A percentile compares a stretch with the other conserved stretches of the same genome.
Evolutionary conservation across 2,797 vertebrate species (phyloP).

Genomic region (Paguma larvata): DNA sequence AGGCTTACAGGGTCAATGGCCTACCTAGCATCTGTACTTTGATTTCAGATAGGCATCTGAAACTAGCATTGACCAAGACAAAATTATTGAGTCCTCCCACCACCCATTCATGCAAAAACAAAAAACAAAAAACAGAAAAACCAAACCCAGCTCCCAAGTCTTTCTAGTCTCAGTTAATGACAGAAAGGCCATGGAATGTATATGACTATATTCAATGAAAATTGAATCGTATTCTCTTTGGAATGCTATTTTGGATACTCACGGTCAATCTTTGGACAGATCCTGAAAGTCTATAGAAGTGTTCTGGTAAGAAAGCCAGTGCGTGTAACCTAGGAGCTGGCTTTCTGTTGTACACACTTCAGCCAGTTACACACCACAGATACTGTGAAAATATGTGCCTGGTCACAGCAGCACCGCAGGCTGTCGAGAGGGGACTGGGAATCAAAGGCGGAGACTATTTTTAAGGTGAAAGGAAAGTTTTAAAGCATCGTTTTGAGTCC

Average conservation of each 20-base stretch:
- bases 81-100: not conserved
- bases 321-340: rapidly evolving
- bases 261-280: not conserved
- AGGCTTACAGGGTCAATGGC: not conserved
- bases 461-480: conserved; percentile 43
- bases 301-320: not conserved
- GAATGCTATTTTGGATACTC: not conserved
- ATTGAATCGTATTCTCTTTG: not conserved
- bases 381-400: not conserved
- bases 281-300: not conserved
- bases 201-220: not conserved
- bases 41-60: not conserved
- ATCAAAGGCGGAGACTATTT: conserved; percentile 46
- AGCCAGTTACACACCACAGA: not conserved
- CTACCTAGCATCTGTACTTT: not conserved
- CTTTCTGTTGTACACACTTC: not conserved
- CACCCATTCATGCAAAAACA: not conserved
- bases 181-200: not conserved
- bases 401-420: not conserved
- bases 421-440: not conserved
- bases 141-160: not conserved
- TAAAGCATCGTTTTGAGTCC: conserved; percentile 20
- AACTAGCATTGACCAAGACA: not conserved
- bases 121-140: not conserved
- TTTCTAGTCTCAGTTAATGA: not conserved